Base-by-base conservation (phyloP, 2,113 vertebrate genomes). In the Marmota monax region DNA sequence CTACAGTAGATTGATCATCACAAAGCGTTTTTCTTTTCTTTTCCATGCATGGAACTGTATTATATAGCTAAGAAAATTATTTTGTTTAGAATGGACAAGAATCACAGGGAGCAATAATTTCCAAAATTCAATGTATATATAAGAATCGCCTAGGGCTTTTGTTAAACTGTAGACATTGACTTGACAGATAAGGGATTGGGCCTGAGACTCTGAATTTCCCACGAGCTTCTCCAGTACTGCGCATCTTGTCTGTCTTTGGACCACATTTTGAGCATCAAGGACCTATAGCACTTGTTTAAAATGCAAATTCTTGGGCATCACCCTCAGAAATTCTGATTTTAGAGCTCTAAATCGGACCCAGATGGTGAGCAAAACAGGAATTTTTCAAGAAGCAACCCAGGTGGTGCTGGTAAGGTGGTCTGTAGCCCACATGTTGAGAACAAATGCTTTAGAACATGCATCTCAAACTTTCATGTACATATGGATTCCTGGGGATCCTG, bases 281-380 rank as follows among this genome's bases (percentile, higher is more conserved):
- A 95, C 70, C 70, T 51, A 61, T 4, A 80, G 27, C 73, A 63
- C 61, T 95, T 93, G 53, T 92, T 93, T 92, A 88, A 87, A 90
- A 95, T 96, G 78, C 56, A 87, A 78, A 95, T 82, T 80, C 20
- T 48, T 96, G 79, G 78, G 56, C 89, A 91, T 82, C 65, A 53
- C 58, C 76, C 58, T 93, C 37, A 89, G 58, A 94, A 87, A 93
- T 79, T 74, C 90, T 96, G 73, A 63, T 45, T 77, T 92, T 56
- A 17, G 70, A 94, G 83, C 73, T 84, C 76, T 89, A 93, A 87
- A 67, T 69, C n/a, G 73, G 78, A 89, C 29, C 82, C 91, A 96
- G 96, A 96, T 95, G 94, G 91, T 93, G 22, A 89, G 32, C 18
- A 91, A 96, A 95, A 95, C n/a, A 83, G 77, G 78, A 69, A 90